Evolutionary conservation across 2,888 invertebrate species (phyloP).

Genomic region (Adelphocoris suturalis): DNA sequence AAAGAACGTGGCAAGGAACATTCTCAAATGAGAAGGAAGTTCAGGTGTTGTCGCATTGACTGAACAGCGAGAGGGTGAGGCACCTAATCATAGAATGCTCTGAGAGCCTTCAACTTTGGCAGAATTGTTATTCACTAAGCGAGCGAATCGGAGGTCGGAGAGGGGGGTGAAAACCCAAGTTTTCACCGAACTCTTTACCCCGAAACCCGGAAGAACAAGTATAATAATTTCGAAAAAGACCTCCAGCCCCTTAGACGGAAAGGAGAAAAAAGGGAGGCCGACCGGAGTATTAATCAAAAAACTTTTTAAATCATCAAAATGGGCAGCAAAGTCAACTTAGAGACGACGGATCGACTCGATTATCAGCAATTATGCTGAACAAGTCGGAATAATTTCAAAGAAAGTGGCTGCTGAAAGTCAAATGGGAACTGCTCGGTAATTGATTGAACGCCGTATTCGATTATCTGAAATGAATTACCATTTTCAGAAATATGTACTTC

Average conservation of each 20-base stretch:
- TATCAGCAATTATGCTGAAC: slow-evolving; percentile 58
- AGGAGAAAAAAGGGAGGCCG: slow-evolving; percentile 3
- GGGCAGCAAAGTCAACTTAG: slow-evolving; percentile 54
- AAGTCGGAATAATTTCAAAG: slow-evolving; percentile 39
- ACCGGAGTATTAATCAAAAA: slow-evolving; percentile 57
- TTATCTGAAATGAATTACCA: not conserved
- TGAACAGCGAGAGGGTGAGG: not conserved
- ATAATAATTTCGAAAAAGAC: slow-evolving; percentile 56
- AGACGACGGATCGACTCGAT: slow-evolving; percentile 59
- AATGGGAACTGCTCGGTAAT: not conserved
- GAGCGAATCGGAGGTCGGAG: slow-evolving; percentile 39
- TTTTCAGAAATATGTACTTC: too few relatives aligned
- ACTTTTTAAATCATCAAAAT: slow-evolving; percentile 65
- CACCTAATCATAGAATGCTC: slow-evolving; percentile 52
- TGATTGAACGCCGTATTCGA: not conserved
- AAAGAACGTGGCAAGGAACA: not conserved
- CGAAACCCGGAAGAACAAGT: not conserved
- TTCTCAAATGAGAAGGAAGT: slow-evolving; percentile 43
- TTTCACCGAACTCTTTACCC: slow-evolving; percentile 5
- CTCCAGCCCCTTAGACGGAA: not conserved
- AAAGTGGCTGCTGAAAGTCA: not conserved
- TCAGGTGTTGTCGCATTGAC: slow-evolving; percentile 36
- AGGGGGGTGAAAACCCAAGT: not conserved
- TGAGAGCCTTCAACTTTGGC: slow-evolving; percentile 11
- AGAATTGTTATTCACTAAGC: slow-evolving; percentile 60